A percentile compares a stretch with the other conserved stretches of the same genome.
Evolutionary conservation across 2,797 vertebrate genomes (phyloP).

Genomic region (Manis pentadactyla): DNA sequence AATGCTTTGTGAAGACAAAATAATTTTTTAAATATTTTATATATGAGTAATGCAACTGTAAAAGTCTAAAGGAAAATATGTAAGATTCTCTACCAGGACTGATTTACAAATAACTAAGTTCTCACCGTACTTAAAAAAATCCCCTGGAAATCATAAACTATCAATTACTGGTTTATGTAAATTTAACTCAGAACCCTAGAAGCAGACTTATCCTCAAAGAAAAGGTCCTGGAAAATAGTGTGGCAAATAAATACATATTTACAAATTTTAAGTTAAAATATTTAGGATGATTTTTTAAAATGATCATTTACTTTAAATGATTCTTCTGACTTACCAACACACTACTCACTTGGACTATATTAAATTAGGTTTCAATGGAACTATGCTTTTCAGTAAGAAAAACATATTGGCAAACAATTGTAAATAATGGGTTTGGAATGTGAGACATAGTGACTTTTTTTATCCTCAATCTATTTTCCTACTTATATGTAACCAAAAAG

Average conservation of each 20-base stretch:
- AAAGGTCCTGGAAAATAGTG: not conserved
- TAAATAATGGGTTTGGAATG: not conserved
- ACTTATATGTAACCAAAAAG: not conserved
- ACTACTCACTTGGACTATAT: not conserved
- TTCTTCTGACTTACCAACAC: not conserved
- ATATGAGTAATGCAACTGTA: not conserved
- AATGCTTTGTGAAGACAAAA: not conserved
- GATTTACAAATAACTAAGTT: not conserved
- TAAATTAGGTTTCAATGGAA: not conserved
- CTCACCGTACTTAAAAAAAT: not conserved
- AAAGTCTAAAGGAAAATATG: not conserved
- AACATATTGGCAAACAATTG: not conserved
- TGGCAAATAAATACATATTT: not conserved
- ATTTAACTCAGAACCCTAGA: not conserved
- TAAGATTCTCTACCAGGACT: slow-evolving; percentile 33
- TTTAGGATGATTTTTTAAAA: not conserved
- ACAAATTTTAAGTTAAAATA: slow-evolving; percentile 16
- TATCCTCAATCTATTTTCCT: not conserved
- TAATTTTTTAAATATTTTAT: not conserved
- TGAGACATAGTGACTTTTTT: not conserved
- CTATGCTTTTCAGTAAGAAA: not conserved
- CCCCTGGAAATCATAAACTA: not conserved
- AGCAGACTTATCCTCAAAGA: not conserved
- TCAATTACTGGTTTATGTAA: not conserved
- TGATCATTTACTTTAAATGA: not conserved